Evolutionary conservation across 64 coral and sea anemone species (phyloP).

Genomic region (Orbicella faveolata): DNA sequence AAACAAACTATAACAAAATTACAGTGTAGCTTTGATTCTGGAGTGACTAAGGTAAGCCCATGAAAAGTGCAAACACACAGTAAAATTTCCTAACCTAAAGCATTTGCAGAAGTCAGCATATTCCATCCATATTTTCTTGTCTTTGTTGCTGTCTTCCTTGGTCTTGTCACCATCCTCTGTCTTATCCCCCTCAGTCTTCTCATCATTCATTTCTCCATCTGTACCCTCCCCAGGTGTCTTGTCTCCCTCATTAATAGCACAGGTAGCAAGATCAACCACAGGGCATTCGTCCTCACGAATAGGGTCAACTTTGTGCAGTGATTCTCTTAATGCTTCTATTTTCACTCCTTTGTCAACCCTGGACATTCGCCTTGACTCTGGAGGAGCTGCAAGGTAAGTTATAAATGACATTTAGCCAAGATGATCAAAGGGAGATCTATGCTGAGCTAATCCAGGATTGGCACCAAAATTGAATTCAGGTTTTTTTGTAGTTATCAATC

Average conservation of each 20-base stretch:
- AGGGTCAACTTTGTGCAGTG: conserved; percentile 18
- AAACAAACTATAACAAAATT: background rate
- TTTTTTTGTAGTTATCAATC: too few relatives aligned
- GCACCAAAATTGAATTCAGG: too few relatives aligned
- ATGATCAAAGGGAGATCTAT: too few relatives aligned
- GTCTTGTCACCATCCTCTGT: conserved; percentile 54
- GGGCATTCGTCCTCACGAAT: conserved; percentile 32
- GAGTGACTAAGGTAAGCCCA: background rate
- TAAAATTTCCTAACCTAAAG: conserved; percentile 72
- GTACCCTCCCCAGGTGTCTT: conserved; percentile 55
- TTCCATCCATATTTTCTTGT: conserved; percentile 98
- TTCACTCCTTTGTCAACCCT: conserved; percentile 66
- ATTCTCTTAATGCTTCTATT: conserved; percentile 45
- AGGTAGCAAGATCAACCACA: conserved; percentile 47
- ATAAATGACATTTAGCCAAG: background rate
- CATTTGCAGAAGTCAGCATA: conserved; percentile 99
- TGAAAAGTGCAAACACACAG: background rate
- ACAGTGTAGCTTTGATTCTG: background rate
- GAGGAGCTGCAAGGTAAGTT: conserved; percentile 26
- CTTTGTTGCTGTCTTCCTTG: conserved; percentile 63
- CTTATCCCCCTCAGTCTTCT: conserved; percentile 72
- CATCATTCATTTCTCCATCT: conserved; percentile 65
- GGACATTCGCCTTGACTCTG: conserved; percentile 66
- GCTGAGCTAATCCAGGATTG: too few relatives aligned
- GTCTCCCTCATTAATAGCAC: conserved; percentile 38